Conservation (phyloP, 2,113 vertebrate genomes). For the Phylloscopus whistleri region DNA sequence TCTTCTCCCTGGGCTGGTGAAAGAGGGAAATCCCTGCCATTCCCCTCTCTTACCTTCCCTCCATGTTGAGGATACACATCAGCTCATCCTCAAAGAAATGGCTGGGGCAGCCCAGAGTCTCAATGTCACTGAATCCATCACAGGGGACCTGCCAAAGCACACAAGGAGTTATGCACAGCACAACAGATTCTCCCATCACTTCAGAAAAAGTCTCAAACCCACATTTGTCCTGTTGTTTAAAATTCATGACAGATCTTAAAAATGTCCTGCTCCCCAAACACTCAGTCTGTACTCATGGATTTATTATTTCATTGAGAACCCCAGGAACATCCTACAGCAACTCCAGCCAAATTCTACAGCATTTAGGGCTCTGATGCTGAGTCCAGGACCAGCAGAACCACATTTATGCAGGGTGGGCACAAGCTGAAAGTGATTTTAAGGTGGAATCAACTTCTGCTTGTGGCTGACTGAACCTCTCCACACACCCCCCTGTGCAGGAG, state of each 20-base stretch:
- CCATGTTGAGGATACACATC: conserved; percentile 89
- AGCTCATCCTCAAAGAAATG: conserved; percentile 98
- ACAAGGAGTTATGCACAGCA: background rate
- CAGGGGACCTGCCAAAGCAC: conserved; percentile 86
- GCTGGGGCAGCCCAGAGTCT: conserved; percentile 89
- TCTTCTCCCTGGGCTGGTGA: background rate
- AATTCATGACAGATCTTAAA: background rate
- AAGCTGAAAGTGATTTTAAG: background rate
- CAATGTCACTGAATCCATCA: conserved; percentile 95
- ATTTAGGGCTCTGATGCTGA: background rate
- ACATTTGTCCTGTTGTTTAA: background rate
- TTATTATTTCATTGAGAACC: background rate
- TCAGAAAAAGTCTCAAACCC: background rate
- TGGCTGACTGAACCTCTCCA: background rate
- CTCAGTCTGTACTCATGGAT: background rate
- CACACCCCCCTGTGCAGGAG: background rate
- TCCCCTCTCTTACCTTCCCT: conserved; percentile 84
- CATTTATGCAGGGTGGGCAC: background rate
- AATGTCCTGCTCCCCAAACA: background rate
- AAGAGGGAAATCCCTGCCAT: background rate
- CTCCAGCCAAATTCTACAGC: background rate
- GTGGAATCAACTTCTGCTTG: background rate
- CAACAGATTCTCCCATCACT: background rate
- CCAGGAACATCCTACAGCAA: background rate
- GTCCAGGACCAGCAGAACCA: background rate